Evolutionary conservation across 2,888 invertebrate genomes (phyloP).

Genomic region (Eupithecia tripunctaria): DNA sequence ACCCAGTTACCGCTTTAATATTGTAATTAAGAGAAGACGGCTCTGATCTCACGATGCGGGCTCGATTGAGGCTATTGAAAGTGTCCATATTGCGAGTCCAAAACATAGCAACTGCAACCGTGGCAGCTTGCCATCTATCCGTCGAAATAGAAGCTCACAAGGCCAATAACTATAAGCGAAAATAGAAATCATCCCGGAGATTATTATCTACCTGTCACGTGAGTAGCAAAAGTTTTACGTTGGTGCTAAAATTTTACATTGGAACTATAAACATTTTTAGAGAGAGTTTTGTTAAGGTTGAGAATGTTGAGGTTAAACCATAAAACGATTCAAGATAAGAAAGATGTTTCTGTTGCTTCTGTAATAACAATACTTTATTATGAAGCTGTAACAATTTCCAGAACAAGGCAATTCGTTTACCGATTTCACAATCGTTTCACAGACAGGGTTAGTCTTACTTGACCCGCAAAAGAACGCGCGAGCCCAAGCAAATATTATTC

Average conservation of each 20-base stretch:
- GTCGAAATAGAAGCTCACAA: slow-evolving; percentile 73
- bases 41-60: slow-evolving; percentile 57
- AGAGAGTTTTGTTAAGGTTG: slow-evolving; percentile 7
- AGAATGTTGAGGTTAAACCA: background rate
- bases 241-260: slow-evolving; percentile 19
- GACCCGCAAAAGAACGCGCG: too few relatives aligned
- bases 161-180: slow-evolving; percentile 75
- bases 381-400: background rate
- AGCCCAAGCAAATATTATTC: too few relatives aligned
- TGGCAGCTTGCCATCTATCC: slow-evolving; percentile 74
- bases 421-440: background rate
- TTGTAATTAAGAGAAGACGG: slow-evolving; percentile 71
- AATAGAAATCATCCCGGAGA: slow-evolving; percentile 63
- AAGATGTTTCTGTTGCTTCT: background rate
- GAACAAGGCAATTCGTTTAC: background rate
- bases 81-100: slow-evolving; percentile 64
- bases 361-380: background rate
- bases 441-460: too few relatives aligned
- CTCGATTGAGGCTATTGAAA: slow-evolving; percentile 60
- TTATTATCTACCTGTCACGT: slow-evolving; percentile 45
- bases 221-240: slow-evolving; percentile 20
- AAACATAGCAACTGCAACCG: slow-evolving; percentile 60
- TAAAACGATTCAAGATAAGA: background rate
- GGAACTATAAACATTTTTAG: slow-evolving; percentile 6
- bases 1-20: slow-evolving; percentile 77